Percentiles rank a stretch among this genome's conserved stretches.
Evolutionary conservation across 2,888 invertebrate species (phyloP).

Genomic region (Chirona hameri): DNA sequence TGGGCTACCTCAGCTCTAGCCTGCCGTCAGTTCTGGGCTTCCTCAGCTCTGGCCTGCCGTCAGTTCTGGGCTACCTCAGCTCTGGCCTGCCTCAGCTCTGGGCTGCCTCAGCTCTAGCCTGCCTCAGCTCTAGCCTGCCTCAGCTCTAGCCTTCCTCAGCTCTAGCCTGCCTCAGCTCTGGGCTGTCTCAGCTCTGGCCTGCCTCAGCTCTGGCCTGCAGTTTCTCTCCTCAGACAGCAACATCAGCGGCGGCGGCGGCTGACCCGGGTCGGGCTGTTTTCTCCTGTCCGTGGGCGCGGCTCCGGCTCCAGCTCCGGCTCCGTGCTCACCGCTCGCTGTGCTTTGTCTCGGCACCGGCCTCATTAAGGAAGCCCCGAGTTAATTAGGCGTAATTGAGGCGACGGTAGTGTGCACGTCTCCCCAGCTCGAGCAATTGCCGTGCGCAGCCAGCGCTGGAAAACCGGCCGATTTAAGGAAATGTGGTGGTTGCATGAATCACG

Average conservation of each 20-base stretch:
- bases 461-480: neutral
- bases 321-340: neutral
- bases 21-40: too few relatives aligned
- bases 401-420: neutral
- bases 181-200: too few relatives aligned
- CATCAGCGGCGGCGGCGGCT: neutral
- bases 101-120: too few relatives aligned
- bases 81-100: too few relatives aligned
- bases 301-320: neutral
- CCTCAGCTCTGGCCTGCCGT: too few relatives aligned
- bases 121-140: too few relatives aligned
- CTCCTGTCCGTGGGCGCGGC: neutral
- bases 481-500: neutral
- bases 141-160: too few relatives aligned
- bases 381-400: neutral
- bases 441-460: neutral
- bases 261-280: neutral
- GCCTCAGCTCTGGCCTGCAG: too few relatives aligned
- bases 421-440: neutral
- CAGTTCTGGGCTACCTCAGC: too few relatives aligned
- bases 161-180: too few relatives aligned
- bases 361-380: constrained; percentile 1
- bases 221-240: too few relatives aligned
- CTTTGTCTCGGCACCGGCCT: neutral
- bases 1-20: too few relatives aligned